Evolutionary conservation across 1,140 invertebrate species (phyloP).

Genomic region (Aradophagus sp.): DNA sequence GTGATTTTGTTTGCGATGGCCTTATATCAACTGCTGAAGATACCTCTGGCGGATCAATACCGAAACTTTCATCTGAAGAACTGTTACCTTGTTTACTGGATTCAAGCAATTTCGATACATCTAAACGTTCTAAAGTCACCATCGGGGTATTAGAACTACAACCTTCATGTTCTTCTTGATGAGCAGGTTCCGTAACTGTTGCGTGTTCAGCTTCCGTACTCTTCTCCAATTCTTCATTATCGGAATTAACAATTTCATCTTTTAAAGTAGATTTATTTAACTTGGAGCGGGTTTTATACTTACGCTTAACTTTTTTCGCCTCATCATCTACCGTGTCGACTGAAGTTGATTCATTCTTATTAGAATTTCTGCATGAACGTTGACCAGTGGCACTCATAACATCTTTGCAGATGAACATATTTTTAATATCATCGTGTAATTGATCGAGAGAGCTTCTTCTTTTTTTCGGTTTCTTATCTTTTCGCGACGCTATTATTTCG

Average conservation of each 20-base stretch:
- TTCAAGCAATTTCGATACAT: slow-evolving; percentile 60
- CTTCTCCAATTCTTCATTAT: slow-evolving; percentile 32
- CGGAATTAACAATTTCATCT: slow-evolving; percentile 43
- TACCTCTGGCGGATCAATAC: slow-evolving; percentile 63
- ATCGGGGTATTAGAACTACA: slow-evolving; percentile 46
- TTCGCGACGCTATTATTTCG: slow-evolving; percentile 1
- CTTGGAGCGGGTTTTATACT: slow-evolving; percentile 30
- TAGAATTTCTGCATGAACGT: slow-evolving; percentile 69
- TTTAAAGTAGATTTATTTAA: slow-evolving; percentile 39
- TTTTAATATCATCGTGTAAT: slow-evolving; percentile 80
- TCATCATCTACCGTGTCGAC: slow-evolving; percentile 18
- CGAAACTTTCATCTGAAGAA: slow-evolving; percentile 70
- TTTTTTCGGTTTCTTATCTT: slow-evolving; percentile 53
- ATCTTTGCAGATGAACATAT: slow-evolving; percentile 80
- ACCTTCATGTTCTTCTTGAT: slow-evolving; percentile 39
- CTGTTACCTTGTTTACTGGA: slow-evolving; percentile 63
- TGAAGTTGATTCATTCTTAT: slow-evolving; percentile 13
- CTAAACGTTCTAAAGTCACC: slow-evolving; percentile 62
- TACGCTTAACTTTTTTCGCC: slow-evolving; percentile 13
- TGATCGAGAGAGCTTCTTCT: slow-evolving; percentile 76
- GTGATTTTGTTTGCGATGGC: slow-evolving; percentile 37
- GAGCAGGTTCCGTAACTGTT: slow-evolving; percentile 13
- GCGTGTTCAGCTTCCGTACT: too few species aligned
- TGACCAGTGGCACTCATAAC: slow-evolving; percentile 75
- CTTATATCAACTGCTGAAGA: slow-evolving; percentile 65